Evolutionary conservation across 1,140 invertebrate species (phyloP).

Genomic region (Pseudomyrmex cubaensis): DNA sequence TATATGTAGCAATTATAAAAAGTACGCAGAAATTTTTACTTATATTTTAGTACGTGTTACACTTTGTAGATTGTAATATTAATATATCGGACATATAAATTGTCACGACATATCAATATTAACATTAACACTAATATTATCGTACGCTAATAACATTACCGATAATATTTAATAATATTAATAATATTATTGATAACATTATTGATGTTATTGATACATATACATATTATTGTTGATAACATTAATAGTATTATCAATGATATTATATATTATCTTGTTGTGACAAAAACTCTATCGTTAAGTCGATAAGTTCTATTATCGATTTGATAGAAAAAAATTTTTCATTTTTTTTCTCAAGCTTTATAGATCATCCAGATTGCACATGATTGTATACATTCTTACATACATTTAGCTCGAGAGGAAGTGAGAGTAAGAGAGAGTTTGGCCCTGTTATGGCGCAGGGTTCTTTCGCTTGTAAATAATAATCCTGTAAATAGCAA

Average conservation of each 20-base stretch:
- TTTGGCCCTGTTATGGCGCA: conserved; percentile 8
- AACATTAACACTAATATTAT: not conserved
- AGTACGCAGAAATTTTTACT: too few relatives aligned
- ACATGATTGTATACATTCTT: not conserved
- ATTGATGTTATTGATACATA: too few relatives aligned
- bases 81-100: not conserved
- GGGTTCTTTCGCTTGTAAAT: conserved; percentile 76
- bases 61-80: conserved; percentile 18
- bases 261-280: too few relatives aligned
- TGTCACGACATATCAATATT: conserved; percentile 26
- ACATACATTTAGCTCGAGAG: not conserved
- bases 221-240: too few relatives aligned
- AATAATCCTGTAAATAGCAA: conserved; percentile 83
- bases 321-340: not conserved
- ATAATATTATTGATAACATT: not conserved
- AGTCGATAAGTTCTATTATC: not conserved
- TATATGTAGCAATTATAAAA: too few relatives aligned
- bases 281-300: not conserved
- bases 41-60: not conserved
- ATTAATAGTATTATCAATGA: too few relatives aligned
- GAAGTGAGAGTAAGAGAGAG: not conserved
- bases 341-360: too few relatives aligned
- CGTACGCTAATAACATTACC: not conserved
- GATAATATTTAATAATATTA: not conserved
- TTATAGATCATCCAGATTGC: too few relatives aligned